phyloP scores from a whole-genome alignment of 2,797 vertebrate genomes.

The Poecilia wingei region DNA sequence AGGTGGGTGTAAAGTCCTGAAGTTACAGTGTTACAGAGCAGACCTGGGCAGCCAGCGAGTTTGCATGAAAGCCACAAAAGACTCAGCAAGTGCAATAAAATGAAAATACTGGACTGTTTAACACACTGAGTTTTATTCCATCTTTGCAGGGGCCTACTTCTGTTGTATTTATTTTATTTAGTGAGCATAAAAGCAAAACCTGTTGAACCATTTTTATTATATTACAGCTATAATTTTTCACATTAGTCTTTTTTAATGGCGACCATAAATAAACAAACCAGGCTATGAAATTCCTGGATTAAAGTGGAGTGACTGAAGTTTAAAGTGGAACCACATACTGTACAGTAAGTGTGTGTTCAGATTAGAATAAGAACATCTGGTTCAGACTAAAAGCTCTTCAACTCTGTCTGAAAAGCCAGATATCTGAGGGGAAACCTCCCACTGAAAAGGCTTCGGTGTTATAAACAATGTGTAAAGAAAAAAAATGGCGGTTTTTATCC shows the following conservation, averaged over 20 bases:
- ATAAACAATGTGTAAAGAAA: background rate
- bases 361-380: conserved; percentile 3
- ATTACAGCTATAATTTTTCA: background rate
- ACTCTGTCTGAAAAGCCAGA: background rate
- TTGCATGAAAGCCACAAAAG: conserved; percentile 2
- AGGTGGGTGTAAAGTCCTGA: background rate
- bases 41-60: background rate
- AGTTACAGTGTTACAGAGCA: background rate
- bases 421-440: background rate
- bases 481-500: background rate
- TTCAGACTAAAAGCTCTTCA: background rate
- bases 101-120: background rate
- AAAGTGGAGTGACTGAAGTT: conserved; percentile 1
- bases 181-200: conserved; percentile 4
- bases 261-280: conserved; percentile 1
- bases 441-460: background rate
- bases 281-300: conserved; percentile 3
- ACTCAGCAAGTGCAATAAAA: background rate
- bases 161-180: conserved; percentile 3
- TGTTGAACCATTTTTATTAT: background rate
- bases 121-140: background rate
- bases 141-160: background rate
- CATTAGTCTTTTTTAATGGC: conserved; percentile 4
- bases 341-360: background rate
- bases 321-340: conserved; percentile 1